Evolutionary conservation across 30 jellyfish, hydroid and myxozoan species (phyloP), one percentile per base, ranked within the genome.

Genomic region (Aurelia aurita complex sp. Pacific): DNA sequence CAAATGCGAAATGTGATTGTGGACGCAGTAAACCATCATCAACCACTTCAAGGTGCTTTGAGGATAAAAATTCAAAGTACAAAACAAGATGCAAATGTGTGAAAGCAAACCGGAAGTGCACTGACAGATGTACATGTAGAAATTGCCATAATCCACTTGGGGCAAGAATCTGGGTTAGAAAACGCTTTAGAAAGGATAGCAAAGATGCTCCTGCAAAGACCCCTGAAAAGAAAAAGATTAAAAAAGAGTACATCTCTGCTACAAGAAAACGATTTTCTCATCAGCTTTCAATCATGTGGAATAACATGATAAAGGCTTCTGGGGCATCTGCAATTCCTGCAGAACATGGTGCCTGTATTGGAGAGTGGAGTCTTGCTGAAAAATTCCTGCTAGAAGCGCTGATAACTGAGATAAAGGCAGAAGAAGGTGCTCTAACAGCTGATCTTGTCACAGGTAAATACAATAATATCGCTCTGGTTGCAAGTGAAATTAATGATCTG

Each of bases 91-190:
- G 98, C 62, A 67, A 77, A 76, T 92, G 98, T 42, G 88, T 79
- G 67, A 67, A 97, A 77, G 60, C 83, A 60, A 95, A 92, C 23
- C 95, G 83, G 62, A 85, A 90, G 10, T 92, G 98, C 74, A 73
- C 92, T 23, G 65, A 43, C 73, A 76, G 64, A 19, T 92, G 98
- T 64, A 97, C 88, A 69, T 92, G 98, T 36, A 89, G 88, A 43
- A 78, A 78, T 42, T 92, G 98, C 67, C 72, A 72, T n/a, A 92
- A 92, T 71, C 96, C 98, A 11, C 79, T 68, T 77, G 98, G 98
- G n/a, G 81, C 60, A 52, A 88, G 97, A 38, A 46, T 46, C 8
- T 46, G 57, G 57, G 57, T 46, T 46, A 46, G 15, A 14, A 46
- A 46, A 46, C 57, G 57, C 15, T 46, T 7, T 9, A 46, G 57